Percentiles rank a stretch among this genome's conserved stretches.
These are phyloP conservation scores for Acromyrmex echinatior DNA, from an alignment of 1,140 invertebrate genomes.

Conservation along the genomic window DNA sequence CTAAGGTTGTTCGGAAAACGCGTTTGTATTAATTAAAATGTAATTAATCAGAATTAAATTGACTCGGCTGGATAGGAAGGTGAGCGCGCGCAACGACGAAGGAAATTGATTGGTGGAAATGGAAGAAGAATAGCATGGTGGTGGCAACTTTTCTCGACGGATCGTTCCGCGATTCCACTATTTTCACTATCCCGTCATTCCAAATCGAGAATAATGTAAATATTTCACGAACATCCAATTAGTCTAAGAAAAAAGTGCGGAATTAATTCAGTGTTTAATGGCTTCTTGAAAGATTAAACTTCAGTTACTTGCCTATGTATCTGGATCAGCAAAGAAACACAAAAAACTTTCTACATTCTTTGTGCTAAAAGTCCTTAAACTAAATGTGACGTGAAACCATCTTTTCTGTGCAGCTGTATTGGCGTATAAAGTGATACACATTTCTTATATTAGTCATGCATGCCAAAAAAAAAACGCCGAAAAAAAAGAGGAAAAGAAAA, in stretches of 20 bases:
- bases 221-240: conserved; percentile 74
- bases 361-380: neutral
- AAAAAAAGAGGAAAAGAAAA: neutral
- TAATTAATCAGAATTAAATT: conserved; percentile 80
- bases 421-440: neutral
- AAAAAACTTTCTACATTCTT: conserved; percentile 4
- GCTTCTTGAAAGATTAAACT: neutral
- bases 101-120: conserved; percentile 40
- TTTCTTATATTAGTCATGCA: neutral
- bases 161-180: conserved; percentile 58
- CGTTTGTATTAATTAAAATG: conserved; percentile 79
- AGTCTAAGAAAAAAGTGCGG: neutral
- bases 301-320: neutral
- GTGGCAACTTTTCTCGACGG: conserved; percentile 61
- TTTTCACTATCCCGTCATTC: conserved; percentile 43
- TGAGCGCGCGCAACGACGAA: neutral
- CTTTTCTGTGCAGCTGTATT: conserved; percentile 1
- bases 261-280: conserved; percentile 14
- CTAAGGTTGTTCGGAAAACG: conserved; percentile 55
- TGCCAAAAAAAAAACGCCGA: neutral
- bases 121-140: conserved; percentile 36
- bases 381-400: neutral
- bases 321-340: neutral
- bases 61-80: conserved; percentile 46
- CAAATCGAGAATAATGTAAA: conserved; percentile 75